These are phyloP conservation scores for Phalera bucephala DNA, from an alignment of 2,888 invertebrate species.

Conservation along the genomic window DNA sequence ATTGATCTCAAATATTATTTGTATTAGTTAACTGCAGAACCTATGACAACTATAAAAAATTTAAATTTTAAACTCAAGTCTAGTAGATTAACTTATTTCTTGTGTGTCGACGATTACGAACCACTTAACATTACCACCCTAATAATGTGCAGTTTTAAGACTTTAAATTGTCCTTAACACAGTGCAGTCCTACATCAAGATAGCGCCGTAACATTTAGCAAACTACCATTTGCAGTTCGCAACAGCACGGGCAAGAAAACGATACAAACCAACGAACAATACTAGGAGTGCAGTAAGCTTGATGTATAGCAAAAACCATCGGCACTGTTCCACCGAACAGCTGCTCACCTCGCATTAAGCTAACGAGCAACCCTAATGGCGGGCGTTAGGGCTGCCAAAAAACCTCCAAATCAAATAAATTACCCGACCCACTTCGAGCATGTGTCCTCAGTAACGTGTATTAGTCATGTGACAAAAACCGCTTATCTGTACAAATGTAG, in stretches of 20 bases:
- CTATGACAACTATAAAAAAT: too few species aligned
- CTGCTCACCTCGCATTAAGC: constrained; percentile 76
- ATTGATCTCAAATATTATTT: too few species aligned
- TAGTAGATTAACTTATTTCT: too few species aligned
- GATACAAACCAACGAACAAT: constrained; percentile 36
- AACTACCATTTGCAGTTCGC: constrained; percentile 32
- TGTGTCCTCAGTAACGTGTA: constrained; percentile 53
- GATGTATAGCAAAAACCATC: constrained; percentile 71
- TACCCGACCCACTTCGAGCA: constrained; percentile 65
- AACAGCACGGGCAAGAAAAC: constrained; percentile 39
- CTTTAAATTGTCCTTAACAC: too few species aligned
- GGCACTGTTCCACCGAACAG: constrained; percentile 54
- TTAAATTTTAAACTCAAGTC: too few species aligned
- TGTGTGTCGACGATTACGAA: too few species aligned
- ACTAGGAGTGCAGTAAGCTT: constrained; percentile 56
- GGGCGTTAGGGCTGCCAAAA: constrained; percentile 66
- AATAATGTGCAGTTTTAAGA: too few species aligned
- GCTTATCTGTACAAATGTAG: constrained; percentile 60
- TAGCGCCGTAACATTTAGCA: too few species aligned
- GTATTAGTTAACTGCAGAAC: too few species aligned
- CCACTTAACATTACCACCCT: too few species aligned
- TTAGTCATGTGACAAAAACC: constrained; percentile 67
- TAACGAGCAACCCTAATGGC: constrained; percentile 80
- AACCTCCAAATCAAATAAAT: constrained; percentile 73
- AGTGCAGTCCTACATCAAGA: too few species aligned